Base-by-base conservation (phyloP, 2,888 invertebrate genomes). In the Coenonympha glycerion region DNA sequence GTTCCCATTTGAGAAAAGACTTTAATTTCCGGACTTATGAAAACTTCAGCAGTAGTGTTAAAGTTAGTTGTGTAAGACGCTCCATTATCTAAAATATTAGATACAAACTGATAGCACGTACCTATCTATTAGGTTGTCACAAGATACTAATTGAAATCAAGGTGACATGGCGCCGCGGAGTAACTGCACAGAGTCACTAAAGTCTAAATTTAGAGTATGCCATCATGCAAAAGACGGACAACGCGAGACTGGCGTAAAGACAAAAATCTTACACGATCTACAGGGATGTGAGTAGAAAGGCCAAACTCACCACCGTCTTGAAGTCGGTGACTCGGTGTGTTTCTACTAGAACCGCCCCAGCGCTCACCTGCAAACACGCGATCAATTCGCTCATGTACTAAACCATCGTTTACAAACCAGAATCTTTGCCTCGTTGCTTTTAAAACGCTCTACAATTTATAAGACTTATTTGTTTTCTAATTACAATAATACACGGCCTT, bases 361-460 rank as follows among this genome's bases (percentile, higher is more conserved):
- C 79, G 79, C 73, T 85, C 77, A 87, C 86, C 86, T 87, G 84
- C 71, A 76, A 84, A 81, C 77, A 84, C 76, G 79, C 79, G 74
- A 83, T 80, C 76, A 81, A 76, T 78, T 75, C 74, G 74, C 78
- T 79, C 73, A 79, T 80, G 73, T 73, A 39, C 39, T 39, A 76
- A 76, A 72, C 69, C 67, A 71, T 68, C 69, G 70, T 69, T 69
- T 72, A 53, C 37, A 56, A 69, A 71, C 69, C 70, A 53, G 36
- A 56, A 69, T 71, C 70, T 69, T n/a, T n/a, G n/a, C 68, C 55
- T 53, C 53, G 44, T 37, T 42, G 33, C 41, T 45, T 47, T 54
- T 40, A 48, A 36, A 54, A 49, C 45, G 45, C 34, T 58, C 28
- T 56, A 52, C 49, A 56, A 52, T 52, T 56, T n/a, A n/a, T n/a